phyloP scores from a whole-genome alignment of 2,888 invertebrate species.

The Drosophila sordidapex region DNA sequence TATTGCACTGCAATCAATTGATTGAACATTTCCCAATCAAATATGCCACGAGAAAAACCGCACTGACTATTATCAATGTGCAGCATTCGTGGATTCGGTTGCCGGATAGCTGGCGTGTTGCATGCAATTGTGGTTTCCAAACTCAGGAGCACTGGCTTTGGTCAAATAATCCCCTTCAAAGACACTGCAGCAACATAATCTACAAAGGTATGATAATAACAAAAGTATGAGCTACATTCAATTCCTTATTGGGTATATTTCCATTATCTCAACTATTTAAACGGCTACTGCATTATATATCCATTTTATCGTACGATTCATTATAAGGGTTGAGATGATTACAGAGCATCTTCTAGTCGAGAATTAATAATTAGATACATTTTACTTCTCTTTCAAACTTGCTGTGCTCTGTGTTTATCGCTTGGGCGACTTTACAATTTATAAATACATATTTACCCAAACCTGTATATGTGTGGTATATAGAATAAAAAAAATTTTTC shows the following conservation, averaged over 20 bases:
- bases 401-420: slow-evolving; percentile 19
- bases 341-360: slow-evolving; percentile 2
- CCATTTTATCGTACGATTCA: neutral
- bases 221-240: neutral
- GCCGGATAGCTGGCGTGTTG: slow-evolving; percentile 4
- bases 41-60: slow-evolving; percentile 30
- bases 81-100: neutral
- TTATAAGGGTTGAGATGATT: neutral
- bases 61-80: slow-evolving; percentile 10
- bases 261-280: no score
- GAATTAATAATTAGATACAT: neutral
- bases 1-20: slow-evolving; percentile 25
- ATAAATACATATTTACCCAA: neutral
- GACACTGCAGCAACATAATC: slow-evolving; percentile 2
- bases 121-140: slow-evolving; percentile 23
- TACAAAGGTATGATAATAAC: no score
- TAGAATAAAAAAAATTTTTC: slow-evolving; percentile 9
- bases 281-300: neutral
- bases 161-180: slow-evolving; percentile 7
- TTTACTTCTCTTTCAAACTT: neutral
- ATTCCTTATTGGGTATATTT: neutral
- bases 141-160: slow-evolving; percentile 15
- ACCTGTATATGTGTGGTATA: neutral
- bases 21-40: slow-evolving; percentile 57
- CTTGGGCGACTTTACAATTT: slow-evolving; percentile 5